These are phyloP conservation scores for Seriola rivoliana DNA, from an alignment of 2,113 vertebrate species.

Conservation along the genomic window DNA sequence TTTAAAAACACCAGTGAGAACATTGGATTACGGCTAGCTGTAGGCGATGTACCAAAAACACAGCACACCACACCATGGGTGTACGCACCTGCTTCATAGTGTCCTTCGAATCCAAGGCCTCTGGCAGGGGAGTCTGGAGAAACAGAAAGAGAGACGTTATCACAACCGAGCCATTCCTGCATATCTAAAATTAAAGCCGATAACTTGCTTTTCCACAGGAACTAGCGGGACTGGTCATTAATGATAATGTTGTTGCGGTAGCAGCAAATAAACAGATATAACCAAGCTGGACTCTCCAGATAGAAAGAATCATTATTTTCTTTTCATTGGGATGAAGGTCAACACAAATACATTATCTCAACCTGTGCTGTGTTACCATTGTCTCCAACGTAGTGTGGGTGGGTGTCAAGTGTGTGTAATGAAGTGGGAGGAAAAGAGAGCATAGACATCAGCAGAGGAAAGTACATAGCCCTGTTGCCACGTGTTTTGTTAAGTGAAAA, in stretches of 20 bases:
- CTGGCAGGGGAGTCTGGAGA: conserved; percentile 84
- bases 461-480: conserved; percentile 11
- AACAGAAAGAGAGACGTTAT: conserved; percentile 49
- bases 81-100: conserved; percentile 85
- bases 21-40: conserved; percentile 7
- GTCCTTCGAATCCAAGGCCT: conserved; percentile 81
- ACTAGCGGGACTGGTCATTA: conserved; percentile 31
- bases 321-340: conserved; percentile 56
- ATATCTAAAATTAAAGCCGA: conserved; percentile 39
- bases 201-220: conserved; percentile 35
- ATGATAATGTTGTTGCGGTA: conserved; percentile 33
- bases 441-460: conserved; percentile 19
- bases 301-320: conserved; percentile 41
- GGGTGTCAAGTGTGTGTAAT: conserved; percentile 58
- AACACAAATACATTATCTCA: conserved; percentile 59
- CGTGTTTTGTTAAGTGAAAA: conserved; percentile 2
- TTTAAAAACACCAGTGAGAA: conserved; percentile 28
- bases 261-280: conserved; percentile 20
- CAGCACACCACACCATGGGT: background rate
- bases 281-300: conserved; percentile 19
- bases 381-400: conserved; percentile 53
- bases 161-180: background rate
- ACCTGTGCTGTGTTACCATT: conserved; percentile 41
- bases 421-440: conserved; percentile 56
- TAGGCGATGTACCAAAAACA: background rate